These are phyloP conservation scores for Scaptomyza parva DNA, from an alignment of 2,888 invertebrate species.

Conservation along the genomic window DNA sequence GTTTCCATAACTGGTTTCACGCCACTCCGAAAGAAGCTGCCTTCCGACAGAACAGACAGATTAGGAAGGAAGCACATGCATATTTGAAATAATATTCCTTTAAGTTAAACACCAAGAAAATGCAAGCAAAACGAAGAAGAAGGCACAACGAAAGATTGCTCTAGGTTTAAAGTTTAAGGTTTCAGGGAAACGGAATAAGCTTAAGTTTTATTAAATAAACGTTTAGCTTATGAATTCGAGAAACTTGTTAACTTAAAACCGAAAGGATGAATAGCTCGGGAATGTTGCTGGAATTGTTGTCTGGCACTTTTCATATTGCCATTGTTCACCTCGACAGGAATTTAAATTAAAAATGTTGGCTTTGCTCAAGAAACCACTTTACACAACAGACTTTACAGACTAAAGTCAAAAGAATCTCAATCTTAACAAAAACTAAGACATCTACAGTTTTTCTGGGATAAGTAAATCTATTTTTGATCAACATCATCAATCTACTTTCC, in stretches of 20 bases:
- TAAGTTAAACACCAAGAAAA: neutral
- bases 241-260: neutral
- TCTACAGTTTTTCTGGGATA: too few species aligned
- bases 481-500: conserved; percentile 1
- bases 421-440: neutral
- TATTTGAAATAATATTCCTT: neutral
- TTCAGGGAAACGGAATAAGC: neutral
- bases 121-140: neutral
- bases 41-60: neutral
- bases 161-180: neutral
- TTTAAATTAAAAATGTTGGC: conserved; percentile 1
- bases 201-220: neutral
- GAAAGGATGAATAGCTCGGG: neutral
- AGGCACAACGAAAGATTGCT: neutral
- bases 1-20: neutral
- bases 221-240: neutral
- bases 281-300: neutral
- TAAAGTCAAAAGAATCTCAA: neutral
- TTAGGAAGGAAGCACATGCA: neutral
- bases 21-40: too few species aligned
- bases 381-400: neutral
- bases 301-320: neutral
- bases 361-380: neutral
- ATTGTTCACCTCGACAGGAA: neutral
- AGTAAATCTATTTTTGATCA: neutral